phyloP scores from a whole-genome alignment of 2,797 vertebrate species.

The Pangasius krempfi region DNA sequence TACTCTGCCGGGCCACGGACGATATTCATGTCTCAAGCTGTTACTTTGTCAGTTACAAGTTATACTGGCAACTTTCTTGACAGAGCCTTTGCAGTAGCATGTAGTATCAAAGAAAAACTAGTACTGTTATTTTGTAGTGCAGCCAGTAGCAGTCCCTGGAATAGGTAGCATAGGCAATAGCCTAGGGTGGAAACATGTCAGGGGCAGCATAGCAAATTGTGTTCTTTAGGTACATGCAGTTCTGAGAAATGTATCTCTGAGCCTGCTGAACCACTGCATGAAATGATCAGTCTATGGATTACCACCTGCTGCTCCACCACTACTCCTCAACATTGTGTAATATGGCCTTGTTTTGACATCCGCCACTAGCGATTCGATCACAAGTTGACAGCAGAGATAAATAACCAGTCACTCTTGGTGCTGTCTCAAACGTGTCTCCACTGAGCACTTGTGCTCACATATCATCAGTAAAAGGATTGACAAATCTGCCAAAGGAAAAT shows the following conservation, averaged over 20 bases:
- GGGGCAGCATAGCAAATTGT: background rate
- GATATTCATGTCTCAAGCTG: background rate
- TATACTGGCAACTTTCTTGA: background rate
- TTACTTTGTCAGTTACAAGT: constrained; percentile 17
- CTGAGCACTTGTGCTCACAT: background rate
- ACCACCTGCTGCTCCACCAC: background rate
- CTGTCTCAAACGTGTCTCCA: background rate
- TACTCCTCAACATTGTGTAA: background rate
- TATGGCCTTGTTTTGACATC: constrained; percentile 14
- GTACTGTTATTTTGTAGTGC: background rate
- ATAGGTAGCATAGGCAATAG: background rate
- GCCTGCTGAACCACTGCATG: background rate
- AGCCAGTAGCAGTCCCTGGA: background rate
- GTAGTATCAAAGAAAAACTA: constrained; percentile 11
- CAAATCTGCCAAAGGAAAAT: background rate
- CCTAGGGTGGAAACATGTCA: background rate
- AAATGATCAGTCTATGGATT: background rate
- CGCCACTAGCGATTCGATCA: background rate
- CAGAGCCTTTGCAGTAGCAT: background rate
- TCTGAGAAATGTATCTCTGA: background rate
- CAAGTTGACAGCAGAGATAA: background rate
- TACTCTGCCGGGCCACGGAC: background rate
- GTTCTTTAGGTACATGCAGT: background rate
- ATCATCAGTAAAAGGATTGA: background rate
- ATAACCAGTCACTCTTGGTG: background rate